phyloP scores from a whole-genome alignment of 2,113 vertebrate species.

The Mesocricetus auratus region DNA sequence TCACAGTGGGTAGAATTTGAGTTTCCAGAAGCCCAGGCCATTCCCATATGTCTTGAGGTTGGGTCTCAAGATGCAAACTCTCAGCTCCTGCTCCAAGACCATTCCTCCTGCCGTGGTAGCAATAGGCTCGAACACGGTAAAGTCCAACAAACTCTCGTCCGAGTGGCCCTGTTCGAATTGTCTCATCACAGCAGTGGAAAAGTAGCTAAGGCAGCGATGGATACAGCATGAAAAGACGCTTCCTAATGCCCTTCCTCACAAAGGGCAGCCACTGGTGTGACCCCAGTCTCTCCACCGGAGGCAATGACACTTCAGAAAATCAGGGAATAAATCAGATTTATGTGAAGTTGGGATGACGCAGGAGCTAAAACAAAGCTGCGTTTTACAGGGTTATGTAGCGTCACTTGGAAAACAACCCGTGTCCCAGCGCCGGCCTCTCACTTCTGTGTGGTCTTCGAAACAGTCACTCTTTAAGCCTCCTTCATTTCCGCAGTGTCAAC shows the following conservation, averaged over 20 bases:
- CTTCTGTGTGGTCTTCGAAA: not conserved
- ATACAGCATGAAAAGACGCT: not conserved
- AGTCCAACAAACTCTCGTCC: not conserved
- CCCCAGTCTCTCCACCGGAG: not conserved
- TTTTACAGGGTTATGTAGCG: not conserved
- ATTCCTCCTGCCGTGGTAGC: not conserved
- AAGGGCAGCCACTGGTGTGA: not conserved
- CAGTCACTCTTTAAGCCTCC: not conserved
- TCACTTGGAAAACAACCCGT: not conserved
- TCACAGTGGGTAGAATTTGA: not conserved
- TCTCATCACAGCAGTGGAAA: not conserved
- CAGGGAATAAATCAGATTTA: not conserved
- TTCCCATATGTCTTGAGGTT: not conserved
- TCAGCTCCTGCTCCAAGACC: not conserved
- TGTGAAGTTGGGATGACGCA: not conserved
- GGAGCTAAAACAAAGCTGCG: not conserved
- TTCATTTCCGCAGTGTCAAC: not conserved
- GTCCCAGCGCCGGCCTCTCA: not conserved
- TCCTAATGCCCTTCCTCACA: not conserved
- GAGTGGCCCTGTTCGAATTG: not conserved
- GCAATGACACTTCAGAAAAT: constrained; percentile 28
- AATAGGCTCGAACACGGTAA: not conserved
- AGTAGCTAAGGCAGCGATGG: not conserved
- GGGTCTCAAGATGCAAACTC: not conserved
- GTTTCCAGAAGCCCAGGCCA: not conserved